phyloP scores from a whole-genome alignment of 2,888 invertebrate species.

The Leptinotarsa tumamoca region DNA sequence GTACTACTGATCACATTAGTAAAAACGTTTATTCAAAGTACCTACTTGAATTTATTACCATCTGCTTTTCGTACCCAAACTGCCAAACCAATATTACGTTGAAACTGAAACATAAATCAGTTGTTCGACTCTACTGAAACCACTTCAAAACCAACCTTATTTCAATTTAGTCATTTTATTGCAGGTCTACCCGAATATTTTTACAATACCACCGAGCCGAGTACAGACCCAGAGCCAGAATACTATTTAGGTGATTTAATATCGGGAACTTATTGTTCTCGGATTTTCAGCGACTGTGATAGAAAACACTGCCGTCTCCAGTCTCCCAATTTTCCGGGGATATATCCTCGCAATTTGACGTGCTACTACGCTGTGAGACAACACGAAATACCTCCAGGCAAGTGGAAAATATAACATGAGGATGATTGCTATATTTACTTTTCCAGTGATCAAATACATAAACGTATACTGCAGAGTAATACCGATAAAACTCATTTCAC shows the following conservation, averaged over 20 bases:
- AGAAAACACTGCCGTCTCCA: conserved; percentile 89
- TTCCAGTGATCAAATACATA: too few species aligned
- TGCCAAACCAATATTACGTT: neutral
- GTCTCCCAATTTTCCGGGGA: conserved; percentile 92
- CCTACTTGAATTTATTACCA: too few species aligned
- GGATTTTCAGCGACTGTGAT: conserved; percentile 93
- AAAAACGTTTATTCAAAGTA: too few species aligned
- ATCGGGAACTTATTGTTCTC: conserved; percentile 90
- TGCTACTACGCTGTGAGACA: conserved; percentile 92
- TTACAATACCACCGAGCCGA: conserved; percentile 44
- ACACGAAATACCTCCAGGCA: conserved; percentile 85
- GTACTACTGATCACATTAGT: too few species aligned
- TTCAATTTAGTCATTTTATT: conserved; percentile 32
- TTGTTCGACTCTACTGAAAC: neutral
- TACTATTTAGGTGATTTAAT: conserved; percentile 89
- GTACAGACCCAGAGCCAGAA: conserved; percentile 61
- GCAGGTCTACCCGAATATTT: conserved; percentile 49
- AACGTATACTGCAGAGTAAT: too few species aligned
- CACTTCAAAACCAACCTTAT: neutral
- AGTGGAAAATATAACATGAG: conserved; percentile 27
- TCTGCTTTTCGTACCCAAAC: neutral
- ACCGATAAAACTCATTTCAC: too few species aligned
- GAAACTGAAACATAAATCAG: neutral
- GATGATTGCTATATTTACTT: too few species aligned
- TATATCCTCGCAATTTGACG: conserved; percentile 93